phyloP scores from a whole-genome alignment of 2,113 vertebrate genomes.

The Oceanodroma tethys region DNA sequence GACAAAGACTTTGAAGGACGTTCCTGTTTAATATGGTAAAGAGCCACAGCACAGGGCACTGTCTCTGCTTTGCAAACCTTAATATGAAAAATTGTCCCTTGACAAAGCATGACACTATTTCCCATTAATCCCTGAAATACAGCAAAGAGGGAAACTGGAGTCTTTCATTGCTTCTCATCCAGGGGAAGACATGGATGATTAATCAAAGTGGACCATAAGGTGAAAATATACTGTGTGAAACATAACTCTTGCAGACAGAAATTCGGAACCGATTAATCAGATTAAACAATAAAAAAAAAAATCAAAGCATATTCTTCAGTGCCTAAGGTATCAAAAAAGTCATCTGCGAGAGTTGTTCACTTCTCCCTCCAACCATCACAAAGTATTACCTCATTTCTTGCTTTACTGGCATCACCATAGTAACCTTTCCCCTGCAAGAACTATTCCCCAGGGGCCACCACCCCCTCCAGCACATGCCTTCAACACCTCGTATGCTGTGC shows the following conservation, averaged over 20 bases:
- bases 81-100: conserved; percentile 68
- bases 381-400: conserved; percentile 48
- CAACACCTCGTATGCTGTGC: neutral
- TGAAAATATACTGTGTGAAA: conserved; percentile 46
- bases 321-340: conserved; percentile 21
- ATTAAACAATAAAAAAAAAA: conserved; percentile 24
- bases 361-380: neutral
- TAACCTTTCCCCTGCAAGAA: conserved; percentile 37
- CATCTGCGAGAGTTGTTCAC: neutral
- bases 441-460: neutral
- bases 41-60: conserved; percentile 56
- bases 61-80: conserved; percentile 61
- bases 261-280: conserved; percentile 9
- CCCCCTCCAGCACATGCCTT: conserved; percentile 3
- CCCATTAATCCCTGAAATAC: conserved; percentile 62
- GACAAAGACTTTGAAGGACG: conserved; percentile 68
- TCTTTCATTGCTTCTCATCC: conserved; percentile 56
- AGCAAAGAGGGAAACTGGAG: conserved; percentile 53
- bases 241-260: conserved; percentile 11
- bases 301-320: neutral
- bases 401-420: conserved; percentile 49
- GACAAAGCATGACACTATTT: conserved; percentile 64
- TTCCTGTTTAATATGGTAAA: conserved; percentile 67
- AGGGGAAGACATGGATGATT: conserved; percentile 53
- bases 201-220: conserved; percentile 59